Conservation (phyloP, 2,888 invertebrate species). For the Villa cingulata region DNA sequence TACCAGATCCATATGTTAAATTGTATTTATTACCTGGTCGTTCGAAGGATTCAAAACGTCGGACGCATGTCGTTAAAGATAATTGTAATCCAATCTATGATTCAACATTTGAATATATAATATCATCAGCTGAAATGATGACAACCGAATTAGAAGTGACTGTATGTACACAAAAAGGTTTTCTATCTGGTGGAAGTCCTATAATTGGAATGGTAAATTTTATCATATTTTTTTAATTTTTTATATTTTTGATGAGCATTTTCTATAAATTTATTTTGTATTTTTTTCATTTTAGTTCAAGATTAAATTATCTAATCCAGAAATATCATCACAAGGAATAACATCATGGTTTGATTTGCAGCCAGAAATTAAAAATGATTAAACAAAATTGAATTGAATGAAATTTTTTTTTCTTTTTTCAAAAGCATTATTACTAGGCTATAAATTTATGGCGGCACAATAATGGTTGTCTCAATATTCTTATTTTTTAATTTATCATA, state of each 20-base stretch:
- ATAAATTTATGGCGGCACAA: too few relatives aligned
- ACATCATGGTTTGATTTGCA: conserved; percentile 32
- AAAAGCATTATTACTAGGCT: too few relatives aligned
- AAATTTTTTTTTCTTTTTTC: too few relatives aligned
- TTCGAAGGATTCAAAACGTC: conserved; percentile 73
- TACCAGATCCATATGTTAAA: conserved; percentile 85
- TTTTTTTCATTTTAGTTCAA: conserved; percentile 20
- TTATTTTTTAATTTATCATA: too few relatives aligned
- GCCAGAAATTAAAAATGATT: conserved; percentile 54
- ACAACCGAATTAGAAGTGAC: conserved; percentile 69
- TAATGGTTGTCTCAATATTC: too few relatives aligned
- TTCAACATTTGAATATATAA: conserved; percentile 78
- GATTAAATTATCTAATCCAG: conserved; percentile 26
- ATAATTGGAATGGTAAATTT: conserved; percentile 60
- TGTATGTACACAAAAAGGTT: conserved; percentile 77
- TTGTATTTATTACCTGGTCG: conserved; percentile 73
- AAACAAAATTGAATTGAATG: conserved; percentile 32
- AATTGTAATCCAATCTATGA: conserved; percentile 85
- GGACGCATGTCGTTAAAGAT: conserved; percentile 69
- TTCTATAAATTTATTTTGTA: conserved; percentile 7
- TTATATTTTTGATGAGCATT: conserved; percentile 17
- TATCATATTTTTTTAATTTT: neutral
- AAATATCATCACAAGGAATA: conserved; percentile 28
- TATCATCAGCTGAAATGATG: conserved; percentile 66
- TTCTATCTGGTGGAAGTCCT: conserved; percentile 66